These are phyloP conservation scores for Anguilla megastoma DNA, from an alignment of 2,797 vertebrate genomes.

Conservation along the genomic window DNA sequence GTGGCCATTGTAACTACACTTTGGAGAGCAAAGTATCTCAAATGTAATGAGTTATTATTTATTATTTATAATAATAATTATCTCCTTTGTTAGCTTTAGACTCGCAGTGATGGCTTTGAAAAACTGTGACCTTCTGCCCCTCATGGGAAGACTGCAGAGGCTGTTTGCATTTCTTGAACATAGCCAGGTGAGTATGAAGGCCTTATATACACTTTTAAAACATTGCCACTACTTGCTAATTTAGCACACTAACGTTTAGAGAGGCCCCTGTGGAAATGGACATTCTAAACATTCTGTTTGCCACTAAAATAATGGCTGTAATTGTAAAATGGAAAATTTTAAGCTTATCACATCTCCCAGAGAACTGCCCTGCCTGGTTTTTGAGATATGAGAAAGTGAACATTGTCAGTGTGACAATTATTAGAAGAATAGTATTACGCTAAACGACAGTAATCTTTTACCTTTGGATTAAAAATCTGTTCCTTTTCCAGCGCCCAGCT, in stretches of 20 bases:
- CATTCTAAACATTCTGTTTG: no score
- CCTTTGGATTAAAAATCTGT: not conserved
- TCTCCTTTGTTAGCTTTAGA: slow-evolving; percentile 66
- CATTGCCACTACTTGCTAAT: not conserved
- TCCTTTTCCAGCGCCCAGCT: slow-evolving; percentile 67
- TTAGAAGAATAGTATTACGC: not conserved
- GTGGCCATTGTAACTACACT: not conserved
- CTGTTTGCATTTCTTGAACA: slow-evolving; percentile 80
- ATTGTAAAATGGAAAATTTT: not conserved
- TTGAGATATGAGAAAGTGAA: not conserved
- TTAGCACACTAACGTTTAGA: not conserved
- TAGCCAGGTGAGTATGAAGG: slow-evolving; percentile 69
- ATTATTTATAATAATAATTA: not conserved
- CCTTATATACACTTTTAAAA: not conserved
- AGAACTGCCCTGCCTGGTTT: not conserved
- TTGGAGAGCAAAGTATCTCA: not conserved
- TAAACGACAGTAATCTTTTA: not conserved
- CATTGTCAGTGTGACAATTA: not conserved
- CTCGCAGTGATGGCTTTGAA: slow-evolving; percentile 74
- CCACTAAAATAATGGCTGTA: not conserved
- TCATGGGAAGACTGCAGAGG: slow-evolving; percentile 80
- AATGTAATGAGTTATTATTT: not conserved
- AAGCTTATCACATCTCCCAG: not conserved
- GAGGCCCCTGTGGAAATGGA: not conserved
- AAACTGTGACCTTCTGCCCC: slow-evolving; percentile 73